phyloP scores from a whole-genome alignment of 1,140 invertebrate genomes.

The Drosophila auraria region DNA sequence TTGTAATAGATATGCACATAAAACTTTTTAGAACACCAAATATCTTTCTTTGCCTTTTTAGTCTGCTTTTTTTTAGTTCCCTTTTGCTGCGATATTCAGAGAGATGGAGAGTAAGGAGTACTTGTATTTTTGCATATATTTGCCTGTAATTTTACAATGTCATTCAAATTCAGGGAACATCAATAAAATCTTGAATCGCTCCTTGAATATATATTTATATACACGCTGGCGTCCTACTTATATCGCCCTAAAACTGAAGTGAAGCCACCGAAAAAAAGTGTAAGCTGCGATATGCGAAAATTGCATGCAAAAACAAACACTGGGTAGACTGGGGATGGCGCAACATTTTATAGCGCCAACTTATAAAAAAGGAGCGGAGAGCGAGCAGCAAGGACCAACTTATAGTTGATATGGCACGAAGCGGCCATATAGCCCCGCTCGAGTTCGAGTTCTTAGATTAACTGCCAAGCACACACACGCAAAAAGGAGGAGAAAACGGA shows the following conservation, averaged over 20 bases:
- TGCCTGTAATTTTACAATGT: constrained; percentile 79
- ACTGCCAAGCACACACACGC: constrained; percentile 52
- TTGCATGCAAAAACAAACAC: constrained; percentile 77
- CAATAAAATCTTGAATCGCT: constrained; percentile 75
- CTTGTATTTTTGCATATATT: constrained; percentile 64
- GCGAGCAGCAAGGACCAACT: constrained; percentile 37
- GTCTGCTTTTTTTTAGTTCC: constrained; percentile 16
- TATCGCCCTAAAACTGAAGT: constrained; percentile 31
- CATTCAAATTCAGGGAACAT: constrained; percentile 79
- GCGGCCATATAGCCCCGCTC: constrained; percentile 50
- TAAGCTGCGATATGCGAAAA: constrained; percentile 28
- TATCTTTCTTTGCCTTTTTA: constrained; percentile 27
- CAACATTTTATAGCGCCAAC: constrained; percentile 56
- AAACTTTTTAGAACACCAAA: constrained; percentile 68
- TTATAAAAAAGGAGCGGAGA: constrained; percentile 50
- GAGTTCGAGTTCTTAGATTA: constrained; percentile 67
- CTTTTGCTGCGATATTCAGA: constrained; percentile 19
- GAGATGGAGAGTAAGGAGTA: constrained; percentile 8
- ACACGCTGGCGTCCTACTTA: constrained; percentile 46
- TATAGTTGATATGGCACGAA: constrained; percentile 69
- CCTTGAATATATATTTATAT: constrained; percentile 54
- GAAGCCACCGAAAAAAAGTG: constrained; percentile 1
- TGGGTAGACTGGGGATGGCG: constrained; percentile 42
- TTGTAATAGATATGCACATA: constrained; percentile 67
- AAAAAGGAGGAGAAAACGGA: constrained; percentile 3